These are phyloP conservation scores for Mormyrus lacerda DNA, from an alignment of 2,113 vertebrate genomes.

Conservation along the genomic window DNA sequence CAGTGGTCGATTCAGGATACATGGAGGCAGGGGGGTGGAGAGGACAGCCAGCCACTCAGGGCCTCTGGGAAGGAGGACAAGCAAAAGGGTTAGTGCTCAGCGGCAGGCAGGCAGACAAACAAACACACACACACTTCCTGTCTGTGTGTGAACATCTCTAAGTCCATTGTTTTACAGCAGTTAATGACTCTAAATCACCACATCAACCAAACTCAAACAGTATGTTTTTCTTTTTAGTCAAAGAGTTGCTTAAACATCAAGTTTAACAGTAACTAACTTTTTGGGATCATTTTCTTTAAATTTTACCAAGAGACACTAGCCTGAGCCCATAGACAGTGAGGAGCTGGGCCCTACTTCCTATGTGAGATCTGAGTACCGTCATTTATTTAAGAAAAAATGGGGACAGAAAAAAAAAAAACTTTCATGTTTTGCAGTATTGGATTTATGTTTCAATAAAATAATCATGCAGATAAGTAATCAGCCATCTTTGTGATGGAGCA, in stretches of 20 bases:
- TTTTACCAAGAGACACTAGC: neutral
- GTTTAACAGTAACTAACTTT: neutral
- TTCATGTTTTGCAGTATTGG: neutral
- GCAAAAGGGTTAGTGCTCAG: neutral
- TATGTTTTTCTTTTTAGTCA: neutral
- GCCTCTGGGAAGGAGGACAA: conserved; percentile 33
- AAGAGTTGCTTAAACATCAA: neutral
- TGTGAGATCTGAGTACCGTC: neutral
- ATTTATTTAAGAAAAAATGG: neutral
- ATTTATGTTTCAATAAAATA: neutral
- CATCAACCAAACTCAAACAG: neutral
- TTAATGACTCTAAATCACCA: neutral
- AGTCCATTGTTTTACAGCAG: neutral
- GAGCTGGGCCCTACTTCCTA: neutral
- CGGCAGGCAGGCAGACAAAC: neutral
- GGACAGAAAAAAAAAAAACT: neutral
- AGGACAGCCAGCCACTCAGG: conserved; percentile 53
- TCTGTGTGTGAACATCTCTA: neutral
- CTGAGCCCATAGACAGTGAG: neutral
- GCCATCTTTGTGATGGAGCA: neutral
- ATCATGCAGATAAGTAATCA: neutral
- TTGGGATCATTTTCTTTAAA: neutral
- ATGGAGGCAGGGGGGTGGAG: conserved; percentile 71
- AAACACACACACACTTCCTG: neutral
- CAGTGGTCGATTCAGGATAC: conserved; percentile 99